A percentile compares a stretch with the other conserved stretches of the same genome.
Evolutionary conservation across 2,888 invertebrate genomes (phyloP).

Genomic region (Troides helena): DNA sequence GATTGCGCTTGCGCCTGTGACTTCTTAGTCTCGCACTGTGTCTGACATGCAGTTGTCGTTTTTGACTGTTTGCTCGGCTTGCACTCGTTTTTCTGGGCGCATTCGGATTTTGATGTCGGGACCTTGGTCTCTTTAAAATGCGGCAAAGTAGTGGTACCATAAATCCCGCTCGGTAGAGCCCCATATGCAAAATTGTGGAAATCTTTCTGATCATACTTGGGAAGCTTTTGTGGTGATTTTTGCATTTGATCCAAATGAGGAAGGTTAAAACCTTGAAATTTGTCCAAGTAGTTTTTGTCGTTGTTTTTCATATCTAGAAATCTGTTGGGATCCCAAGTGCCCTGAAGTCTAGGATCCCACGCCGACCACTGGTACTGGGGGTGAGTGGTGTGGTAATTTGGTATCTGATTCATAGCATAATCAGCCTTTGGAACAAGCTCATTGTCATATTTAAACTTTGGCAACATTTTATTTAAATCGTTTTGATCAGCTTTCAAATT

Average conservation of each 20-base stretch:
- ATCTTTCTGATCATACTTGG: slow-evolving; percentile 74
- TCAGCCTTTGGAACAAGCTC: slow-evolving; percentile 81
- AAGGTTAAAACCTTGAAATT: slow-evolving; percentile 79
- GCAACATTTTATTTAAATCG: slow-evolving; percentile 77
- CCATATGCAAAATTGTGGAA: slow-evolving; percentile 74
- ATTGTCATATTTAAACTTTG: slow-evolving; percentile 77
- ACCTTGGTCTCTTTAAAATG: slow-evolving; percentile 72
- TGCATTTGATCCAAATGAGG: slow-evolving; percentile 81
- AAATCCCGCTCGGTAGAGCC: slow-evolving; percentile 64
- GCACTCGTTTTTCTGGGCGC: slow-evolving; percentile 67
- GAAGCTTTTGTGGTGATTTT: slow-evolving; percentile 81
- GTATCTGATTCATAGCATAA: slow-evolving; percentile 83
- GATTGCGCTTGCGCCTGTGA: slow-evolving; percentile 48
- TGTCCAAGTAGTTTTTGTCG: slow-evolving; percentile 81
- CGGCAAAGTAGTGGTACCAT: slow-evolving; percentile 63
- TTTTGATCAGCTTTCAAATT: slow-evolving; percentile 68
- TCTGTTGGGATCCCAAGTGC: slow-evolving; percentile 77
- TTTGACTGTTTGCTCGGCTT: slow-evolving; percentile 71
- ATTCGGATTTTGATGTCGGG: slow-evolving; percentile 63
- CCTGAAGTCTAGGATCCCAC: slow-evolving; percentile 78
- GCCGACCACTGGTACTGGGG: slow-evolving; percentile 83
- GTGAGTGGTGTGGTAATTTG: slow-evolving; percentile 83
- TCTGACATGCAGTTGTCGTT: slow-evolving; percentile 69
- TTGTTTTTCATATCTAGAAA: slow-evolving; percentile 73
- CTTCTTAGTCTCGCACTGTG: slow-evolving; percentile 70